These are phyloP conservation scores for Parapsyche elsis DNA, from an alignment of 1,140 invertebrate species.

Conservation along the genomic window DNA sequence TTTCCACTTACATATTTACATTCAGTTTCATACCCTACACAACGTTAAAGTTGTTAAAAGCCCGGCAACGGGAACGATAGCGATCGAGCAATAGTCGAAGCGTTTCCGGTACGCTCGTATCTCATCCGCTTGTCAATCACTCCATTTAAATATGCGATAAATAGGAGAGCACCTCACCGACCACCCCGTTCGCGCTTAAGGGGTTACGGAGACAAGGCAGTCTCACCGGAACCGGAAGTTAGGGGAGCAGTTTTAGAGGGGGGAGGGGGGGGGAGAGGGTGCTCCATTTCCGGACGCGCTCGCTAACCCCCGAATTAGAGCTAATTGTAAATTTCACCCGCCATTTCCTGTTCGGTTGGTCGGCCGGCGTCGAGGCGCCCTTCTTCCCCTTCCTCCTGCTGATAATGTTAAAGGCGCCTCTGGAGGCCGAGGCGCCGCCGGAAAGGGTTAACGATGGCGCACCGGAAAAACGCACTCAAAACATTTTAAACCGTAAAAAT, in stretches of 20 bases:
- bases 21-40: too few species aligned
- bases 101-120: not conserved
- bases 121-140: slow-evolving; percentile 2
- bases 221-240: not conserved
- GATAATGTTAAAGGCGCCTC: not conserved
- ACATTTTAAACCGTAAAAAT: too few species aligned
- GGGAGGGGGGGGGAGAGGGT: not conserved
- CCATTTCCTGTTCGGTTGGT: slow-evolving; percentile 33
- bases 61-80: not conserved
- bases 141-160: not conserved
- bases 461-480: not conserved
- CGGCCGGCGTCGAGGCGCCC: not conserved
- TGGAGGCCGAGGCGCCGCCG: not conserved
- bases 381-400: not conserved
- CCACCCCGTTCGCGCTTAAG: not conserved
- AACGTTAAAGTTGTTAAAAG: too few species aligned
- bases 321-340: slow-evolving; percentile 39
- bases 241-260: not conserved
- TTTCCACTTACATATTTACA: too few species aligned
- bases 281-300: slow-evolving; percentile 23
- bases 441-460: not conserved
- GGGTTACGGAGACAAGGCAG: not conserved
- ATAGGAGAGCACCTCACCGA: not conserved
- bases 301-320: not conserved
- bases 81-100: not conserved